Percentiles rank a stretch among this genome's conserved stretches.
Conservation (phyloP, 2,113 vertebrate species). For the Tenebrosternarchus preto region DNA sequence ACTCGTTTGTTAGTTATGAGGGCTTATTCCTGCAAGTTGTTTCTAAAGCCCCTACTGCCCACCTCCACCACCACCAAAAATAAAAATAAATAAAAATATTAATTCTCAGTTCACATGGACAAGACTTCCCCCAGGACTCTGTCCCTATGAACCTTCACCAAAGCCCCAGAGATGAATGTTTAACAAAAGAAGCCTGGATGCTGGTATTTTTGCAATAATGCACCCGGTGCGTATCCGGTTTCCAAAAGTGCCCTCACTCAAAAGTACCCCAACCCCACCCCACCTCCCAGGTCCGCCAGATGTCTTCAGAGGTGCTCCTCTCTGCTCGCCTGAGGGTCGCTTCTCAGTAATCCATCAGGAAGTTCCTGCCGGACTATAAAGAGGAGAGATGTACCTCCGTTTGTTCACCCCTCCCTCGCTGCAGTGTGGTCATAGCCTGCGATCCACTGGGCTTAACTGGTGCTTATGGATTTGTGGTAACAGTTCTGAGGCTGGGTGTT, state of each 20-base stretch:
- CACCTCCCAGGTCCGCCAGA: slow-evolving; percentile 77
- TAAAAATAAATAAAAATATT: slow-evolving; percentile 21
- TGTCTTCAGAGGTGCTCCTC: slow-evolving; percentile 95
- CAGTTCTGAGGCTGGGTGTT: slow-evolving; percentile 30
- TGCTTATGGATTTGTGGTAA: slow-evolving; percentile 40
- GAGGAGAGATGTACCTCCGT: slow-evolving; percentile 55
- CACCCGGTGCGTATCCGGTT: slow-evolving; percentile 81
- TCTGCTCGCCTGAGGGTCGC: slow-evolving; percentile 83
- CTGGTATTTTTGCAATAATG: slow-evolving; percentile 74
- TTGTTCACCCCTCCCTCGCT: slow-evolving; percentile 51
- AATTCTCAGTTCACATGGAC: neutral
- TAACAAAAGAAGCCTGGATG: slow-evolving; percentile 72
- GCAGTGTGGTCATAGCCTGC: slow-evolving; percentile 69
- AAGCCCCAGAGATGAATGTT: slow-evolving; percentile 63
- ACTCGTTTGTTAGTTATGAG: slow-evolving; percentile 66
- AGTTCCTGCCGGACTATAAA: slow-evolving; percentile 69
- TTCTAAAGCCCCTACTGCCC: neutral
- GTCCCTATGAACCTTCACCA: slow-evolving; percentile 38
- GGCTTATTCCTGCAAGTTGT: slow-evolving; percentile 59
- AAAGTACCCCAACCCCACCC: slow-evolving; percentile 70
- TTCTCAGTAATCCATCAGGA: slow-evolving; percentile 90
- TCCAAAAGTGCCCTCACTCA: slow-evolving; percentile 79
- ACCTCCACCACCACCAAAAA: neutral
- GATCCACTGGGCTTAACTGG: slow-evolving; percentile 61
- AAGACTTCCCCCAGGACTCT: slow-evolving; percentile 10